Evolutionary conservation across 1,140 invertebrate genomes (phyloP).

Genomic region (Neocloeon triangulifer): DNA sequence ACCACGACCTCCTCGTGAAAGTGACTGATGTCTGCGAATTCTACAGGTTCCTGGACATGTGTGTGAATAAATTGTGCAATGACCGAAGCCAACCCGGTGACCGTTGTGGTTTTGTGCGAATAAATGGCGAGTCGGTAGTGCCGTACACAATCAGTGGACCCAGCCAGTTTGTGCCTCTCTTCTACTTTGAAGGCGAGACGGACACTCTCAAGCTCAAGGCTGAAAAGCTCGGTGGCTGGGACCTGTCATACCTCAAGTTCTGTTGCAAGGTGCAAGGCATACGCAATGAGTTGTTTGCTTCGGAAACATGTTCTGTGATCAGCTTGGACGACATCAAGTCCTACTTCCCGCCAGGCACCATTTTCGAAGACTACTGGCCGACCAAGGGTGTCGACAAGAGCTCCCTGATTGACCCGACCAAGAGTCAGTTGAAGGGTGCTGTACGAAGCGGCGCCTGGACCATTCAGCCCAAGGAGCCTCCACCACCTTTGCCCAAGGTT

Average conservation of each 20-base stretch:
- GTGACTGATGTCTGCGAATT: conserved; percentile 72
- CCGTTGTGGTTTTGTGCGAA: conserved; percentile 79
- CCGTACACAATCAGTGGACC: conserved; percentile 68
- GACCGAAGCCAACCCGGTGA: conserved; percentile 28
- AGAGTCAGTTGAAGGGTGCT: conserved; percentile 11
- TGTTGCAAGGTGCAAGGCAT: conserved; percentile 87
- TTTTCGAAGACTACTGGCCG: conserved; percentile 81
- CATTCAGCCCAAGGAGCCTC: conserved; percentile 7
- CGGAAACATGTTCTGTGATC: conserved; percentile 70
- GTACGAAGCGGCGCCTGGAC: conserved; percentile 8
- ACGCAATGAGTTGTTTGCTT: conserved; percentile 69
- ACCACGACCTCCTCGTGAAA: conserved; percentile 71
- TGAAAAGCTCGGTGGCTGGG: conserved; percentile 68
- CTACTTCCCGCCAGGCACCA: conserved; percentile 68
- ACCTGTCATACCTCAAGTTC: conserved; percentile 76
- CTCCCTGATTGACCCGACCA: conserved; percentile 28
- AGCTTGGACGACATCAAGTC: conserved; percentile 73
- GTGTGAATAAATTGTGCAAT: conserved; percentile 55
- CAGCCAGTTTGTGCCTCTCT: conserved; percentile 77
- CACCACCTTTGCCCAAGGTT: conserved; percentile 1
- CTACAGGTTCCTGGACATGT: conserved; percentile 71
- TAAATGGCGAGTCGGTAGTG: conserved; percentile 83
- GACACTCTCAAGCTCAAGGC: conserved; percentile 70
- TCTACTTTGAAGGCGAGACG: conserved; percentile 82
- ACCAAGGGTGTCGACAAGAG: conserved; percentile 31